Percentiles rank a stretch among this genome's conserved stretches.
Conservation (phyloP, 2,888 invertebrate species). For the Monochamus alternatus region DNA sequence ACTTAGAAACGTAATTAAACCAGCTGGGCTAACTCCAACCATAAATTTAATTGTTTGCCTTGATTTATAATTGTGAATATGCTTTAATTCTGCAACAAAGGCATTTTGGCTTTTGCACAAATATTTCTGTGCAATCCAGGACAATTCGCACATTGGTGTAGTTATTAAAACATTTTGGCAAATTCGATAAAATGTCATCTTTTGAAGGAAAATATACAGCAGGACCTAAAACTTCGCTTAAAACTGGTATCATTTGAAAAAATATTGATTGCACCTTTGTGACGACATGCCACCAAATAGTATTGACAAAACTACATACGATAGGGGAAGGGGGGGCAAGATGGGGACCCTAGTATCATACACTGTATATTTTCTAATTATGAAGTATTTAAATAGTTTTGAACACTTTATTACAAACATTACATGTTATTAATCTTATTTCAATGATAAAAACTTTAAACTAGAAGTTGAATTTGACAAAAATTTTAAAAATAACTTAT, state of each 20-base stretch:
- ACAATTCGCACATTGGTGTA: conserved; percentile 18
- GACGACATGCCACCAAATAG: too few species aligned
- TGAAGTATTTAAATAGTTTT: conserved; percentile 11
- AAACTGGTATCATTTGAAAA: too few species aligned
- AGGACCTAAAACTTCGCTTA: too few species aligned
- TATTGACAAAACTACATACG: too few species aligned
- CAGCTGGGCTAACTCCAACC: conserved; percentile 34
- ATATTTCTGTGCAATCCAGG: conserved; percentile 29
- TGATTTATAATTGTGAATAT: conserved; percentile 39
- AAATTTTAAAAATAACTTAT: conserved; percentile 1
- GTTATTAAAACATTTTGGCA: conserved; percentile 25
- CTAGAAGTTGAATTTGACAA: conserved; percentile 4
- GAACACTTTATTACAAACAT: conserved; percentile 2
- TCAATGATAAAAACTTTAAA: conserved; percentile 1
- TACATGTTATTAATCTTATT: conserved; percentile 14
- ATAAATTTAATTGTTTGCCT: conserved; percentile 33
- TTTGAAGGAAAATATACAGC: too few species aligned
- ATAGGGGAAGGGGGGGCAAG: background rate
- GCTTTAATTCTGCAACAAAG: conserved; percentile 32
- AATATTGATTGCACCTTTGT: too few species aligned
- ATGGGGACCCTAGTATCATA: conserved; percentile 15
- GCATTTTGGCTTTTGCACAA: conserved; percentile 31
- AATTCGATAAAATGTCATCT: too few species aligned
- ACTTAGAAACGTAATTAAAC: conserved; percentile 35
- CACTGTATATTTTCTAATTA: conserved; percentile 18